phyloP scores from a whole-genome alignment of 1,140 invertebrate genomes.

The Camponotus pennsylvanicus region DNA sequence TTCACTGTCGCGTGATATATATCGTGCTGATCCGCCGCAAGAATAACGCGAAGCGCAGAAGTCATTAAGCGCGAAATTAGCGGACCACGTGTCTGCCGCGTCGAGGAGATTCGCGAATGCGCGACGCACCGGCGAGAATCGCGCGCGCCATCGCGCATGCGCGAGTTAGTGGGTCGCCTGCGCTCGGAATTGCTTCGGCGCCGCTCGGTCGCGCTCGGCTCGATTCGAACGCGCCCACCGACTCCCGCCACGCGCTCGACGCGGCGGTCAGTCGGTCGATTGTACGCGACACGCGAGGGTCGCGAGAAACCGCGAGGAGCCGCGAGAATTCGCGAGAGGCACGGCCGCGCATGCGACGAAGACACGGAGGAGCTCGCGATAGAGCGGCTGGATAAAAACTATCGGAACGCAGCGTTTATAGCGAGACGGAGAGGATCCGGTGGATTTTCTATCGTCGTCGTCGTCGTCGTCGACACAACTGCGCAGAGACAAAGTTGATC shows the following conservation, averaged over 20 bases:
- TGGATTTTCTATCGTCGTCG: slow-evolving; percentile 47
- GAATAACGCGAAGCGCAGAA: neutral
- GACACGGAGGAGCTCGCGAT: slow-evolving; percentile 35
- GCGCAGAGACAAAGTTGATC: slow-evolving; percentile 56
- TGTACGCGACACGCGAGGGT: slow-evolving; percentile 69
- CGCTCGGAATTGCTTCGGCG: slow-evolving; percentile 48
- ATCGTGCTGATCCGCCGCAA: neutral
- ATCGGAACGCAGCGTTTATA: neutral
- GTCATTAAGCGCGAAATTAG: slow-evolving; percentile 5
- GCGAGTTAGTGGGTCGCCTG: slow-evolving; percentile 70
- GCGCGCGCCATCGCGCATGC: slow-evolving; percentile 24
- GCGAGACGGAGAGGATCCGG: neutral
- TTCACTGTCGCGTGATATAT: neutral
- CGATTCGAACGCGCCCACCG: slow-evolving; percentile 60
- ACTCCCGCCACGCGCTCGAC: slow-evolving; percentile 28
- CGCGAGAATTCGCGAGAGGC: slow-evolving; percentile 57
- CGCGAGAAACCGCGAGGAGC: slow-evolving; percentile 53
- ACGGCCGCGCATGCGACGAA: slow-evolving; percentile 52
- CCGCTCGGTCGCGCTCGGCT: slow-evolving; percentile 36
- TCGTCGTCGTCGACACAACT: slow-evolving; percentile 39
- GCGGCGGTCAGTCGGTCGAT: slow-evolving; percentile 70
- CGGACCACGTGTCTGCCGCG: slow-evolving; percentile 10
- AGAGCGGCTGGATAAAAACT: slow-evolving; percentile 14
- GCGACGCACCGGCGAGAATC: neutral
- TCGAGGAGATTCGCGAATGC: slow-evolving; percentile 3